Evolutionary conservation across 2,113 vertebrate species (phyloP).

Genomic region (human): GRCh38 chr1:97588001-97588500

Average conservation of each 20-base stretch:
- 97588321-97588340: background rate
- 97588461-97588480: constrained; percentile 2
- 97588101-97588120: background rate
- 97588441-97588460: constrained; percentile 41
- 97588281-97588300: background rate
- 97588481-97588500: constrained; percentile 57
- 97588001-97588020: background rate
- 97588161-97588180: background rate
- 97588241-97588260: background rate
- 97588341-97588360: background rate
- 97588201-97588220: background rate
- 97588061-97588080: background rate
- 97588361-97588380: background rate
- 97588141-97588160: background rate
- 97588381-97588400: background rate
- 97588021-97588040: background rate
- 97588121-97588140: background rate
- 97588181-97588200: background rate
- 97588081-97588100: background rate
- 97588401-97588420: constrained; percentile 35
- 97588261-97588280: background rate
- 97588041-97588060: background rate
- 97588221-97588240: background rate
- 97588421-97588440: background rate
- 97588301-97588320: background rate